These are phyloP conservation scores for Gnathonemus echidnorhynchus DNA, from an alignment of 2,113 vertebrate species.

Conservation along the genomic window DNA sequence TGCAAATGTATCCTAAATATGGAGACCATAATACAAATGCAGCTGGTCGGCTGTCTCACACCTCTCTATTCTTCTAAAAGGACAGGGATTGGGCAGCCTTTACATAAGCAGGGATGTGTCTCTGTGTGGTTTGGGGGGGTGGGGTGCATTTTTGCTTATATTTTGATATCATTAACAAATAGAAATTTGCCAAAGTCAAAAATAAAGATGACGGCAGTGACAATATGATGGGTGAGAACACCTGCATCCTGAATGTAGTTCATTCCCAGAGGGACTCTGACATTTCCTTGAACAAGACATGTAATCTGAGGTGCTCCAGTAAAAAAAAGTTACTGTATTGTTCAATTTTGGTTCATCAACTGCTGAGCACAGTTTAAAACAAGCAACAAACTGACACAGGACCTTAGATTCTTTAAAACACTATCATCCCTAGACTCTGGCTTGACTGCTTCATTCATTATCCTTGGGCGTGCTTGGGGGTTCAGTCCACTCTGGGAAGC, in stretches of 20 bases:
- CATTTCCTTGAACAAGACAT: not conserved
- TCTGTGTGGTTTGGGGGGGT: not conserved
- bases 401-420: not conserved
- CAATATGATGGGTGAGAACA: not conserved
- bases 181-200: not conserved
- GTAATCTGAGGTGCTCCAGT: not conserved
- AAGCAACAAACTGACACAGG: not conserved
- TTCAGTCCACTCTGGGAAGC: not conserved
- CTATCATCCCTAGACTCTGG: not conserved
- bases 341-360: not conserved
- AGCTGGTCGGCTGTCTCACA: not conserved
- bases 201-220: no score
- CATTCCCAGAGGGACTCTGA: not conserved
- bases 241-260: not conserved
- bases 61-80: not conserved
- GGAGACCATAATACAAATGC: not conserved
- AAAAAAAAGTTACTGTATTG: not conserved
- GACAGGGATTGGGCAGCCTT: not conserved
- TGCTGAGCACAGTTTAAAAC: not conserved
- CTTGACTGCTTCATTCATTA: not conserved
- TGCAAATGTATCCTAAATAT: not conserved
- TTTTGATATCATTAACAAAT: not conserved
- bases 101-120: not conserved
- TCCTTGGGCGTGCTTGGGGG: not conserved
- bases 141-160: not conserved